Conservation (phyloP, 2,888 invertebrate species). For the Sepioteuthis lessoniana region DNA sequence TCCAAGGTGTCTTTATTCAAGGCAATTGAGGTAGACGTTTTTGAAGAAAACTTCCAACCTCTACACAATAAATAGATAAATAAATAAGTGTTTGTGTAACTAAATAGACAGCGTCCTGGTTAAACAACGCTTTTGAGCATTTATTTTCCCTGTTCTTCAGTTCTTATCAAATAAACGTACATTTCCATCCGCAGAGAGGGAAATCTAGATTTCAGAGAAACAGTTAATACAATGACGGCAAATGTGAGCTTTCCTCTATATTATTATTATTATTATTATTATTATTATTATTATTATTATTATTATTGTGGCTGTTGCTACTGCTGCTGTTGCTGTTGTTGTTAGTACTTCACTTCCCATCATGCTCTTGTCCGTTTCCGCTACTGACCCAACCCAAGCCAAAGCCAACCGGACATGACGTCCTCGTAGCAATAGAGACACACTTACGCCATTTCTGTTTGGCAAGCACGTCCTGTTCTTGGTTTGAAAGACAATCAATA, state of each 20-base stretch:
- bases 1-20: neutral
- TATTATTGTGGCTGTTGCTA: no score
- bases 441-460: neutral
- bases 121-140: neutral
- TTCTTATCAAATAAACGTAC: neutral
- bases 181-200: neutral
- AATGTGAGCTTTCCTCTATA: neutral
- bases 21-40: neutral
- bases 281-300: neutral
- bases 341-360: neutral
- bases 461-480: neutral
- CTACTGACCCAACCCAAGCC: neutral
- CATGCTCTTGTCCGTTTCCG: neutral
- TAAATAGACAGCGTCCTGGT: neutral
- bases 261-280: neutral
- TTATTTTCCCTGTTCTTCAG: neutral
- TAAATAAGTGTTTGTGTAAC: neutral
- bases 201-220: neutral
- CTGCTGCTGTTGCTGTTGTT: no score
- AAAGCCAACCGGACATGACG: neutral
- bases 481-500: constrained; percentile 21
- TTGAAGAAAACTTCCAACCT: neutral
- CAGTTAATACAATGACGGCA: neutral
- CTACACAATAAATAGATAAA: neutral
- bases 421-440: neutral